phyloP scores from a whole-genome alignment of 2,113 vertebrate species.

The Turdus rufiventris region DNA sequence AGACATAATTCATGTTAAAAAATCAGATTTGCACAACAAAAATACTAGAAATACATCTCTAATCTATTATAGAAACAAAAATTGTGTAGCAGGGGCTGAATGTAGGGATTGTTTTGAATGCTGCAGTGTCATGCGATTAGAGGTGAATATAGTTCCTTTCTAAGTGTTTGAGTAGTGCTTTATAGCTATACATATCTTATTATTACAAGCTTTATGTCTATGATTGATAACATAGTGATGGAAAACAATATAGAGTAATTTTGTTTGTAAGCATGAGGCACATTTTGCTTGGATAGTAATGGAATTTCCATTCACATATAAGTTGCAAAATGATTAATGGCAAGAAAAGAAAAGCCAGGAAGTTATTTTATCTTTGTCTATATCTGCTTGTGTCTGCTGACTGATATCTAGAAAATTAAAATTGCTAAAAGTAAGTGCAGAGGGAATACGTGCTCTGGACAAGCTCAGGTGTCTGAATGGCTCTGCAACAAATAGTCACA shows the following conservation, averaged over 20 bases:
- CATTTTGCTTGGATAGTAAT: background rate
- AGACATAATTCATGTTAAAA: background rate
- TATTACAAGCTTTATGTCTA: background rate
- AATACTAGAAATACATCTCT: background rate
- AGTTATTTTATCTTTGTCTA: background rate
- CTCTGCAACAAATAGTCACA: background rate
- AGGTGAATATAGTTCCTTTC: background rate
- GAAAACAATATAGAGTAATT: background rate
- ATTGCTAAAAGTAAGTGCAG: background rate
- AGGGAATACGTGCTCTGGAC: background rate
- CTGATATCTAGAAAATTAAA: background rate
- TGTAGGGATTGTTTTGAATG: background rate
- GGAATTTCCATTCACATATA: background rate
- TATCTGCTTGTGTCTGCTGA: background rate
- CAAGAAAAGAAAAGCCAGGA: background rate
- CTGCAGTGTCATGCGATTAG: background rate
- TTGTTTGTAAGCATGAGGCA: background rate
- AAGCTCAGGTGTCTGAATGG: background rate
- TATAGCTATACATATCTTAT: background rate
- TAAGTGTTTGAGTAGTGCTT: background rate
- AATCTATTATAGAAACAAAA: background rate
- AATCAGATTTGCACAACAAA: accelerated
- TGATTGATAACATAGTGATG: background rate
- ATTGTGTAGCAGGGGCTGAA: background rate
- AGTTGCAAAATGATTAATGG: background rate